phyloP scores from a whole-genome alignment of 1,140 invertebrate species.

The Acromyrmex echinatior region DNA sequence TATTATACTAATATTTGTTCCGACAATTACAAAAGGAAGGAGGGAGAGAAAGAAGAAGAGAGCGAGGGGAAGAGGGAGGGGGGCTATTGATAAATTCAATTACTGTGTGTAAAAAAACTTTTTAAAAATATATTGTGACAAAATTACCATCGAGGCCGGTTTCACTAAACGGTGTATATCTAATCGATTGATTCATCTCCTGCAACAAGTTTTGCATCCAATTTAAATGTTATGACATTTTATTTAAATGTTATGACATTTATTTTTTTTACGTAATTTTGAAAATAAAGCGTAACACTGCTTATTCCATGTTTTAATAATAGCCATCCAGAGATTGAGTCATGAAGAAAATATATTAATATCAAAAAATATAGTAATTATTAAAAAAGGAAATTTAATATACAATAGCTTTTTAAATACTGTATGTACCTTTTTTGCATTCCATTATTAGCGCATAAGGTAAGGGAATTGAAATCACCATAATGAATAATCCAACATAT shows the following conservation, averaged over 20 bases:
- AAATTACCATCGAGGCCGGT: slow-evolving; percentile 79
- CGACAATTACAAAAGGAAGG: background rate
- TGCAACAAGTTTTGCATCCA: slow-evolving; percentile 44
- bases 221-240: background rate
- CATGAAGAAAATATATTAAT: too few relatives aligned
- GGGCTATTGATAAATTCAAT: background rate
- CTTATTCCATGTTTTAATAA: too few relatives aligned
- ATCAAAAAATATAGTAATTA: too few relatives aligned
- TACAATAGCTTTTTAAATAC: too few relatives aligned
- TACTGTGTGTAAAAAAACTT: background rate
- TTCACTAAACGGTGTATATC: slow-evolving; percentile 72
- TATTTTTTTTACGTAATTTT: background rate
- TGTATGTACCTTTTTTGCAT: too few relatives aligned
- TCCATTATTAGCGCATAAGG: too few relatives aligned
- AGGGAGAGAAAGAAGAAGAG: too few relatives aligned
- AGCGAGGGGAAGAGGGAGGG: too few relatives aligned
- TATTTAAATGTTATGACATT: background rate
- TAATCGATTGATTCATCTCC: slow-evolving; percentile 50
- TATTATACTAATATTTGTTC: background rate
- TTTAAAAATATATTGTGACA: background rate
- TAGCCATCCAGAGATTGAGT: too few relatives aligned
- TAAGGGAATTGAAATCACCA: too few relatives aligned
- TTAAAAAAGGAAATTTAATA: too few relatives aligned
- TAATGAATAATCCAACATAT: too few relatives aligned
- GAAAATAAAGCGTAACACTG: background rate